A percentile compares a stretch with the other conserved stretches of the same genome.
Conservation (phyloP, 1,140 invertebrate species). For the Drosophila rhopaloa region DNA sequence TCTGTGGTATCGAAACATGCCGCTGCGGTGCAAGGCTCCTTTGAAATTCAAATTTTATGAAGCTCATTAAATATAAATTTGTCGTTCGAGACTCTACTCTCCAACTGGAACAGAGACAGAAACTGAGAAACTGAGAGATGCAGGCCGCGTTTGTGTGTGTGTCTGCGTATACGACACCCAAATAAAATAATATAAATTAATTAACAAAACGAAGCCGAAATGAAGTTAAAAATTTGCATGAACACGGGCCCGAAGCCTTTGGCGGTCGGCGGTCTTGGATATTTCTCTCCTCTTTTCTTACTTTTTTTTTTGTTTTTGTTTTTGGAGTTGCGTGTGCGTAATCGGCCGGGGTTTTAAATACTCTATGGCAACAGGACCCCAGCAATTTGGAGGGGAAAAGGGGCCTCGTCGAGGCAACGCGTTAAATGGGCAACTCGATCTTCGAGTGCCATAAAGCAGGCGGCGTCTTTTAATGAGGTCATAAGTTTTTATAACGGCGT, state of each 20-base stretch:
- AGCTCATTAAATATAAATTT: slow-evolving; percentile 85
- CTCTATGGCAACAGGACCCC: slow-evolving; percentile 31
- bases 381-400: not conserved
- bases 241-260: slow-evolving; percentile 75
- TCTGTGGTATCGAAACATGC: slow-evolving; percentile 60
- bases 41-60: slow-evolving; percentile 85
- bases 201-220: slow-evolving; percentile 84
- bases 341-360: slow-evolving; percentile 50
- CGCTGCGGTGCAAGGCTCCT: slow-evolving; percentile 78
- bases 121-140: slow-evolving; percentile 28
- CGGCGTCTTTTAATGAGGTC: slow-evolving; percentile 80
- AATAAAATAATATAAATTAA: slow-evolving; percentile 85
- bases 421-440: slow-evolving; percentile 73
- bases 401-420: slow-evolving; percentile 21
- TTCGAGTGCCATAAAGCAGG: slow-evolving; percentile 71
- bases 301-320: slow-evolving; percentile 2
- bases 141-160: slow-evolving; percentile 15
- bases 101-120: slow-evolving; percentile 44
- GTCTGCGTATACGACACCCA: slow-evolving; percentile 73
- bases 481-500: slow-evolving; percentile 78
- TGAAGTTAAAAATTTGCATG: slow-evolving; percentile 83
- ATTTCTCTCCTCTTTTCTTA: not conserved
- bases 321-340: slow-evolving; percentile 74
- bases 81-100: slow-evolving; percentile 68
- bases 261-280: slow-evolving; percentile 55